phyloP scores from a whole-genome alignment of 2,113 vertebrate genomes.

The Leucosticte australis region DNA sequence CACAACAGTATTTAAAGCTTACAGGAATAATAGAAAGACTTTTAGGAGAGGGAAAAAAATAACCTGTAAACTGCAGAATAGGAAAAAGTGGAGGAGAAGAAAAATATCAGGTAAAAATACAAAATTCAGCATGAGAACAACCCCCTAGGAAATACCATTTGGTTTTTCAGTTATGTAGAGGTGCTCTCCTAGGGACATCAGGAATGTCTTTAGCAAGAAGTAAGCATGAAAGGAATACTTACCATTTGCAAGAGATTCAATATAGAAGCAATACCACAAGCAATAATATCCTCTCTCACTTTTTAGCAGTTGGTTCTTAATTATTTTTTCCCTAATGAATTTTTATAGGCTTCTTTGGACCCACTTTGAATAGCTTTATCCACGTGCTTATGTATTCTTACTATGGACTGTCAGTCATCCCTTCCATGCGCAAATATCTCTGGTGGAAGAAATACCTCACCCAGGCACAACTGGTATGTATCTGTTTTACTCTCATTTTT shows the following conservation, averaged over 20 bases:
- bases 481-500: not conserved
- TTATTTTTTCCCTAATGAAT: not conserved
- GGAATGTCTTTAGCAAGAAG: not conserved
- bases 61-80: not conserved
- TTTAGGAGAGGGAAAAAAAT: not conserved
- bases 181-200: no score
- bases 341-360: constrained; percentile 85
- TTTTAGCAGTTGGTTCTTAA: not conserved
- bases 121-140: not conserved
- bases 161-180: not conserved
- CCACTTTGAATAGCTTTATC: constrained; percentile 88
- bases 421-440: constrained; percentile 85
- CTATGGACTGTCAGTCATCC: constrained; percentile 85
- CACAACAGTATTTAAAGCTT: not conserved
- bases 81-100: not conserved
- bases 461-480: constrained; percentile 84
- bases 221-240: not conserved
- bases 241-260: not conserved
- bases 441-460: constrained; percentile 94
- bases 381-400: constrained; percentile 91
- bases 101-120: not conserved
- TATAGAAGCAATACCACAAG: not conserved
- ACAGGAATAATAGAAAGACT: not conserved
- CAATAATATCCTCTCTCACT: not conserved
- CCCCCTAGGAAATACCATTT: not conserved